Conservation (phyloP, 2,797 vertebrate genomes). For the Coregonus suidteri region DNA sequence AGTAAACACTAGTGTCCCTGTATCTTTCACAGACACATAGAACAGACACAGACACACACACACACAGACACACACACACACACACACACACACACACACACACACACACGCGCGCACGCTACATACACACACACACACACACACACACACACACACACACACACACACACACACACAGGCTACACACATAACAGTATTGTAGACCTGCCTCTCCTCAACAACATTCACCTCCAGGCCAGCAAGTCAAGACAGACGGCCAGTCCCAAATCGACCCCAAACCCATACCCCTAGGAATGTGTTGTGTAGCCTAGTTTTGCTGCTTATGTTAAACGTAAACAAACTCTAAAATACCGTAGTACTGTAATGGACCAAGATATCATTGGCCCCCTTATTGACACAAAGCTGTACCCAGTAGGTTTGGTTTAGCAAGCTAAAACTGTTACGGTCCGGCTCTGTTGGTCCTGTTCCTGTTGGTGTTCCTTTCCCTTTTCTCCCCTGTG, state of each 20-base stretch:
- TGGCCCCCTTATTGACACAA: background rate
- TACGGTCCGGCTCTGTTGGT: no score
- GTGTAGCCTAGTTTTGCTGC: background rate
- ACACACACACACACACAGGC: background rate
- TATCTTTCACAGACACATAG: background rate
- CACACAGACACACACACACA: background rate
- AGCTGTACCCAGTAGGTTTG: background rate
- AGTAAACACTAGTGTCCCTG: background rate
- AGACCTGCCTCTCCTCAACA: background rate
- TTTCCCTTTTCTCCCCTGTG: no score
- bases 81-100: background rate
- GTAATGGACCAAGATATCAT: background rate
- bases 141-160: background rate
- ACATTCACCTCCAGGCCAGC: background rate
- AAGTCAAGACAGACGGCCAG: background rate
- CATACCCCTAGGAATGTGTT: no score
- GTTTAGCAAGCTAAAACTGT: background rate
- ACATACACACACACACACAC: background rate
- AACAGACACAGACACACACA: slow-evolving; percentile 1
- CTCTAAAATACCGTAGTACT: background rate
- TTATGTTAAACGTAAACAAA: background rate
- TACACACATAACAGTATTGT: background rate
- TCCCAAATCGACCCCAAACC: background rate
- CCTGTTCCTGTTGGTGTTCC: no score
- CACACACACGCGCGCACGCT: background rate